Evolutionary conservation across 2,888 invertebrate genomes (phyloP).

Genomic region (Panorpa germanica): DNA sequence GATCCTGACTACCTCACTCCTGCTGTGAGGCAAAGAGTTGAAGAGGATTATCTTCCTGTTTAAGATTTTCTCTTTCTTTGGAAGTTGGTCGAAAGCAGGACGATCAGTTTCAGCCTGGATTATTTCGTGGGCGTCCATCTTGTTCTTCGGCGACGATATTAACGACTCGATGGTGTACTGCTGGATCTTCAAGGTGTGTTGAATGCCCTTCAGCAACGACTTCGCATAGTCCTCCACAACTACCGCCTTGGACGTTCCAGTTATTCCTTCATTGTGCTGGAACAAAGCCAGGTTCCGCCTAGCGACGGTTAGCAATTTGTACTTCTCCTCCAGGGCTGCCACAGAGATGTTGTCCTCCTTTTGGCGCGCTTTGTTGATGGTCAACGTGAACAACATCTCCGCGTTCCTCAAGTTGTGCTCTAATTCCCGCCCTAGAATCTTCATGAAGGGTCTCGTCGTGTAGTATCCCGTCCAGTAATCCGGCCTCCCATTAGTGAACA

Average conservation of each 20-base stretch:
- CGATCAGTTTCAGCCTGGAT: too few species aligned
- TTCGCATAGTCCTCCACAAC: too few species aligned
- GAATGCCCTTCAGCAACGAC: too few species aligned
- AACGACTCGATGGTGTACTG: too few species aligned
- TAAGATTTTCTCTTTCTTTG: slow-evolving; percentile 51
- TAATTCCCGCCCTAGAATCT: slow-evolving; percentile 47
- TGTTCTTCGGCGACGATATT: too few species aligned
- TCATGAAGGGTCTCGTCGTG: slow-evolving; percentile 75
- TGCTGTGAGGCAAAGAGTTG: slow-evolving; percentile 52
- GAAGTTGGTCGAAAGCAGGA: too few species aligned
- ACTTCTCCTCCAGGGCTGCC: slow-evolving; percentile 21
- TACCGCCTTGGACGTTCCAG: too few species aligned
- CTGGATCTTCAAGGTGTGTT: too few species aligned
- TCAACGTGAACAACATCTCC: slow-evolving; percentile 42
- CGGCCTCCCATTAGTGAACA: slow-evolving; percentile 70
- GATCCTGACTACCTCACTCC: slow-evolving; percentile 52
- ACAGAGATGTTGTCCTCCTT: slow-evolving; percentile 27
- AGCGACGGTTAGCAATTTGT: slow-evolving; percentile 29
- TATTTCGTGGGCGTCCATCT: too few species aligned
- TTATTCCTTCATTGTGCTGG: slow-evolving; percentile 89
- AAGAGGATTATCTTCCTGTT: slow-evolving; percentile 55
- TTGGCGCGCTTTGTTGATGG: slow-evolving; percentile 45
- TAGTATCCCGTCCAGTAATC: slow-evolving; percentile 89
- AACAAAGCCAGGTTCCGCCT: slow-evolving; percentile 61
- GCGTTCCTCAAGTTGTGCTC: slow-evolving; percentile 42